Base-by-base conservation (phyloP, 1,140 invertebrate species). In the Aporrectodea caliginosa region DNA sequence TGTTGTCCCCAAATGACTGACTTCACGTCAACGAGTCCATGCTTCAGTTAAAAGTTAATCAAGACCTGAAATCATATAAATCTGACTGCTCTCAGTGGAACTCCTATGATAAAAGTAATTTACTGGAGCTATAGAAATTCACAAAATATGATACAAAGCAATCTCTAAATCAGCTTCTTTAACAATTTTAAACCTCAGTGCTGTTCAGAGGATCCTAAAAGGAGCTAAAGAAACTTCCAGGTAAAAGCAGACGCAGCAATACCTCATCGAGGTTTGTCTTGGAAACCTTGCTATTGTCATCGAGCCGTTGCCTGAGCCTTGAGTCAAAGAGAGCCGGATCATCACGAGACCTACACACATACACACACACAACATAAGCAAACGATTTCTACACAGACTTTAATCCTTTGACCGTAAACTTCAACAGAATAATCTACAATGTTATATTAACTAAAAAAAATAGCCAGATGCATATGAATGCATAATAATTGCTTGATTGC, bases 241-340 rank as follows among this genome's bases (percentile, higher is more conserved):
- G 27, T 16, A 74, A 30, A 75, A 35, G 35, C 12, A 75, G 68
- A 78, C 6, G 6, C n/a, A 78, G n/a, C 1, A n/a, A 74, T 81
- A 88, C 87, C 76, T 85, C 81, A 27, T 87, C 84, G 77, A 88
- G 79, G 29, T 84, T 84, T 12, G 58, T 78, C 73, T 82, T 84
- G 16, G 79, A 83, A 6, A 74, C 31, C 35, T 84, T 83, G 72
- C 79, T 83, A 73, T 87, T 87, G 31, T 82, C 70, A 6, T 86
- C 83, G 72, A 88, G 79, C 75, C 84, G 85, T 43, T 79, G 80
- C 76, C 83, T 82, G 69, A 88, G 74, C 16, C 84, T 83, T 32
- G 70, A 34, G 72, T 88, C 84, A 78, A 75, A 81, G 33, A 84
- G 43, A 14, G 86, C 86, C 27, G 87, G 87, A 74, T 88, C 87